These are phyloP conservation scores for Shinisaurus crocodilurus DNA, from an alignment of 2,113 vertebrate genomes.

Conservation along the genomic window DNA sequence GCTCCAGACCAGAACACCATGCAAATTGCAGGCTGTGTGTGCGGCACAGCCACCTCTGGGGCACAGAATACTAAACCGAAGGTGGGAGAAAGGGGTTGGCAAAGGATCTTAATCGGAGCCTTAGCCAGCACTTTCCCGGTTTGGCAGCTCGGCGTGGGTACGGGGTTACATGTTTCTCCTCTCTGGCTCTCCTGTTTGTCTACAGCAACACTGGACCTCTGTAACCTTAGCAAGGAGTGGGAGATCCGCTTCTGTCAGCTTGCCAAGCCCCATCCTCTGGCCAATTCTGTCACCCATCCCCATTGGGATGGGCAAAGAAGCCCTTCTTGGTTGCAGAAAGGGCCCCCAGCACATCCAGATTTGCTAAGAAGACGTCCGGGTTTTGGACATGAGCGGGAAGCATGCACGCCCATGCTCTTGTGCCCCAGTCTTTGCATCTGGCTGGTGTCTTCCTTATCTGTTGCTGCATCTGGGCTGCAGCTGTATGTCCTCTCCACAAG, in stretches of 20 bases:
- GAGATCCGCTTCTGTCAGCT: background rate
- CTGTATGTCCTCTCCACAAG: too few relatives aligned
- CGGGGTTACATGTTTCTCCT: background rate
- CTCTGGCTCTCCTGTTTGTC: background rate
- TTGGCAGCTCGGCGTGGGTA: background rate
- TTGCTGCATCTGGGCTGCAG: background rate
- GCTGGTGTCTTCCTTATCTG: background rate
- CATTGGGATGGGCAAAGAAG: too few relatives aligned
- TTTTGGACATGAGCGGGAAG: background rate
- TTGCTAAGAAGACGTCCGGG: background rate
- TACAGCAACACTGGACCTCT: background rate
- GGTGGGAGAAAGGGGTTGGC: background rate
- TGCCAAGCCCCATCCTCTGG: background rate
- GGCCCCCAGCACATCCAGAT: too few relatives aligned
- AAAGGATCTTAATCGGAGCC: background rate
- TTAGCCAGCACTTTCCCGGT: background rate
- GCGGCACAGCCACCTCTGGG: background rate
- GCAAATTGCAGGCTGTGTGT: background rate
- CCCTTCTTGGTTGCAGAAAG: background rate
- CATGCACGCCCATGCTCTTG: too few relatives aligned
- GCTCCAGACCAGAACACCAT: background rate
- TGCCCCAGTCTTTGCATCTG: background rate
- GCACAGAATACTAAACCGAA: rapidly evolving
- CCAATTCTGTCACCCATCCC: background rate
- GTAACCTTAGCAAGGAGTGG: background rate